phyloP scores from a whole-genome alignment of 2,113 vertebrate genomes.

The Raja brachyura region DNA sequence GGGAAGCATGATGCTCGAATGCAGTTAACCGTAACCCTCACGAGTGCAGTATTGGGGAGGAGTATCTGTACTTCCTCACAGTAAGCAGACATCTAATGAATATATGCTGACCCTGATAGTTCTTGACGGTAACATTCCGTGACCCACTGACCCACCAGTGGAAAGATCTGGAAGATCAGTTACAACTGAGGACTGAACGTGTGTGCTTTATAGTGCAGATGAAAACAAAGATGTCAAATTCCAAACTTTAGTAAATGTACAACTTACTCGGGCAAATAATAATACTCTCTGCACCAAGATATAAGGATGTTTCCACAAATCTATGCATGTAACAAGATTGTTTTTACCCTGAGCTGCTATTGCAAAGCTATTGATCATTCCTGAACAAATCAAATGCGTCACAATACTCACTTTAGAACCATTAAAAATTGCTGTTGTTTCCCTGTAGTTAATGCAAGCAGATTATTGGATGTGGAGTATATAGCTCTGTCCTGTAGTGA shows the following conservation, averaged over 20 bases:
- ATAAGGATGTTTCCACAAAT: background rate
- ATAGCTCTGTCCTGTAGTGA: background rate
- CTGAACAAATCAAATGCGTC: background rate
- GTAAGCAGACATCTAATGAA: background rate
- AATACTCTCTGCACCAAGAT: background rate
- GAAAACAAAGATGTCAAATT: background rate
- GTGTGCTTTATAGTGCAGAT: background rate
- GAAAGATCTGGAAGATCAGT: background rate
- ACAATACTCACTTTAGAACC: background rate
- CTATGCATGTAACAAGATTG: background rate
- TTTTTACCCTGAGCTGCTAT: background rate
- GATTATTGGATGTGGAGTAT: background rate
- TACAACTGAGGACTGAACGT: background rate
- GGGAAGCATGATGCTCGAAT: background rate
- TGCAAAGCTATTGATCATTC: background rate
- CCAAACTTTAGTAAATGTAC: background rate
- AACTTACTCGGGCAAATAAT: background rate
- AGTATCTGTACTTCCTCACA: background rate
- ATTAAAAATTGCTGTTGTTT: background rate
- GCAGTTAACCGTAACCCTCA: too few relatives aligned
- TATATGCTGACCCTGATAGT: background rate
- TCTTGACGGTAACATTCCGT: background rate
- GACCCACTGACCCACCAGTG: background rate
- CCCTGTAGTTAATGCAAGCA: too few relatives aligned
- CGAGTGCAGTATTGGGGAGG: too few relatives aligned